Conservation (phyloP, 2,888 invertebrate genomes). For the Caenorhabditis sulstoni region DNA sequence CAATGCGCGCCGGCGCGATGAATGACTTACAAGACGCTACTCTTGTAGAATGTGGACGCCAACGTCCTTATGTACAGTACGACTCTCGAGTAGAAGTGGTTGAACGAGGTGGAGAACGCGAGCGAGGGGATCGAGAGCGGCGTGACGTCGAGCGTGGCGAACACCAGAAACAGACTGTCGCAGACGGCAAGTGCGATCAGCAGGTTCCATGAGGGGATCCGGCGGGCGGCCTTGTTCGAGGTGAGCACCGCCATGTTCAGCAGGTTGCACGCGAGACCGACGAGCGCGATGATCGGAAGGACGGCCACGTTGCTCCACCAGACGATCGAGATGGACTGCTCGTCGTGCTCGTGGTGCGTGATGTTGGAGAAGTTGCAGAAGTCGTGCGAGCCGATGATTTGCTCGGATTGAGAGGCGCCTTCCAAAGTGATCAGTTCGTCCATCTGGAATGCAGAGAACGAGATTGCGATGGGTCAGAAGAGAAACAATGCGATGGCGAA, state of each 20-base stretch:
- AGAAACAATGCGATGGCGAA: slow-evolving; percentile 8
- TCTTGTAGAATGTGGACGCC: slow-evolving; percentile 80
- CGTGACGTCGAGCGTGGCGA: slow-evolving; percentile 78
- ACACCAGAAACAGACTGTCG: slow-evolving; percentile 78
- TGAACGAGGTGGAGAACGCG: slow-evolving; percentile 68
- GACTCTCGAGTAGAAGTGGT: slow-evolving; percentile 70
- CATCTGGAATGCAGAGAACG: slow-evolving; percentile 38
- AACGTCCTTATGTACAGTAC: slow-evolving; percentile 78
- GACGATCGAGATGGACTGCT: slow-evolving; percentile 71
- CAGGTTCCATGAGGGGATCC: slow-evolving; percentile 80
- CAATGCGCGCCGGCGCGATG: not conserved
- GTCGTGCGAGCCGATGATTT: slow-evolving; percentile 48
- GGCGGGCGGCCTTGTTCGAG: slow-evolving; percentile 73
- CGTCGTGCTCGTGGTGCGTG: slow-evolving; percentile 66
- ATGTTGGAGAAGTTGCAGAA: slow-evolving; percentile 68
- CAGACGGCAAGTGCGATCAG: slow-evolving; percentile 78
- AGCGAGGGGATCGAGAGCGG: slow-evolving; percentile 71
- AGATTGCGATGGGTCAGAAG: slow-evolving; percentile 22
- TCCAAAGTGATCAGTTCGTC: slow-evolving; percentile 60
- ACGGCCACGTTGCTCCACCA: slow-evolving; percentile 78
- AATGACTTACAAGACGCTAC: slow-evolving; percentile 78
- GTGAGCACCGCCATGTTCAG: slow-evolving; percentile 78
- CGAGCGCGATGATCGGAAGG: slow-evolving; percentile 75
- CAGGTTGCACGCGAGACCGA: slow-evolving; percentile 78
- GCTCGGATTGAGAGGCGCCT: slow-evolving; percentile 62